These are phyloP conservation scores for Poecilia gillii DNA, from an alignment of 2,797 vertebrate species.

Conservation along the genomic window DNA sequence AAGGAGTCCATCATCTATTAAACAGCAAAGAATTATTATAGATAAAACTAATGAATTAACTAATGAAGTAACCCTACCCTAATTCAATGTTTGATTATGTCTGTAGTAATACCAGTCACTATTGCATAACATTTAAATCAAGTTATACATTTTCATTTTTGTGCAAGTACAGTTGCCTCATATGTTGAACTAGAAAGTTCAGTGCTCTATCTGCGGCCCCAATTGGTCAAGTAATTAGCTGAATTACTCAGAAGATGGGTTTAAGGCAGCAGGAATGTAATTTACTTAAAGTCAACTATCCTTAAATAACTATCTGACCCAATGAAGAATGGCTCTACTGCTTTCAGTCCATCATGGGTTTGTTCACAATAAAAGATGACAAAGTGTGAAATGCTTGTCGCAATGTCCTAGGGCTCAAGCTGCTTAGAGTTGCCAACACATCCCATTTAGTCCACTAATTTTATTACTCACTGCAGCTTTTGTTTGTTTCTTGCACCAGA, in stretches of 20 bases:
- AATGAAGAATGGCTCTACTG: neutral
- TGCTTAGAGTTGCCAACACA: neutral
- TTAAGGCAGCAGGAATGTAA: neutral
- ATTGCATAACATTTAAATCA: too few relatives aligned
- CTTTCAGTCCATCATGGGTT: neutral
- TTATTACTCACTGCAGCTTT: conserved; percentile 2
- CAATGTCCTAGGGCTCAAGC: conserved; percentile 7
- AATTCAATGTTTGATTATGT: neutral
- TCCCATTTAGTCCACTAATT: conserved; percentile 16
- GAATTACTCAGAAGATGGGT: neutral
- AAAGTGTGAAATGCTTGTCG: conserved; percentile 7
- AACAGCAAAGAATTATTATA: neutral
- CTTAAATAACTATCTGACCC: neutral
- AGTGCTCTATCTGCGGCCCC: neutral
- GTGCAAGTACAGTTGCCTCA: too few relatives aligned
- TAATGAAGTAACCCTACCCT: too few relatives aligned
- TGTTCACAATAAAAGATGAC: conserved; percentile 1
- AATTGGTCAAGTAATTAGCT: neutral
- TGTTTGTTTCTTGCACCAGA: neutral
- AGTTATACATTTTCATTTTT: too few relatives aligned
- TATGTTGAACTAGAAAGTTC: neutral
- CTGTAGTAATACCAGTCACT: neutral
- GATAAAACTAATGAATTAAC: neutral
- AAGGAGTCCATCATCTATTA: neutral
- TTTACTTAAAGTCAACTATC: neutral